phyloP scores from a whole-genome alignment of 1,140 invertebrate species.

The Sitophilus oryzae region DNA sequence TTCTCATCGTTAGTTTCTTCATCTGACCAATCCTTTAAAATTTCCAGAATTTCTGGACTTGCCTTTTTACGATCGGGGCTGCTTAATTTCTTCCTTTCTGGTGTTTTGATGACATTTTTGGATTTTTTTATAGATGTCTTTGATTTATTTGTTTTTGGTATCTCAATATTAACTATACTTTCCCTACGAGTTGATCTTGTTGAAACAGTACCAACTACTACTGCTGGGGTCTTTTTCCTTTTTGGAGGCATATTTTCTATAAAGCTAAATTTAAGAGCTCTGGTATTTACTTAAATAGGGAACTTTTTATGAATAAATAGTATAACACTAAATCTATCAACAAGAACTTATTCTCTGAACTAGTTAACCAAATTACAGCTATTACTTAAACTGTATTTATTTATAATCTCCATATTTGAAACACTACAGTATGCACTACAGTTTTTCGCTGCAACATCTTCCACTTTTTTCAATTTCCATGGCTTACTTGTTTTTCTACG shows the following conservation, averaged over 20 bases:
- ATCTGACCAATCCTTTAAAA: conserved; percentile 29
- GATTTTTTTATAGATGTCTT: conserved; percentile 5
- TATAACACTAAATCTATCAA: too few relatives aligned
- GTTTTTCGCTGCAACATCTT: too few relatives aligned
- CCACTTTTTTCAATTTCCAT: too few relatives aligned
- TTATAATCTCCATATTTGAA: too few relatives aligned
- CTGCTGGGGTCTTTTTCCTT: conserved; percentile 20
- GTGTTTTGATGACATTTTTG: neutral
- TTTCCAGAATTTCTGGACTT: conserved; percentile 22
- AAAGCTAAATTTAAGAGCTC: too few relatives aligned
- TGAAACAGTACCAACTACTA: conserved; percentile 30
- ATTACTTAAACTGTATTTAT: too few relatives aligned
- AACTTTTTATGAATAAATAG: too few relatives aligned
- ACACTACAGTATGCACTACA: too few relatives aligned
- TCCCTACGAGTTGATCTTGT: conserved; percentile 27
- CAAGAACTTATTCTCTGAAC: too few relatives aligned
- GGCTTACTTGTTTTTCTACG: too few relatives aligned
- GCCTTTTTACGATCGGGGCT: neutral
- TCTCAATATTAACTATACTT: conserved; percentile 30
- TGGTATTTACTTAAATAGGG: too few relatives aligned
- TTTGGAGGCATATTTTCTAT: conserved; percentile 27
- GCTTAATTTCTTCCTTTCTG: neutral
- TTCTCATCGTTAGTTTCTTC: conserved; percentile 20
- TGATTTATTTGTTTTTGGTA: conserved; percentile 20
- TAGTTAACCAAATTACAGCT: too few relatives aligned